Conservation (phyloP, 2,113 vertebrate species). For the Telmatochromis sp. region DNA sequence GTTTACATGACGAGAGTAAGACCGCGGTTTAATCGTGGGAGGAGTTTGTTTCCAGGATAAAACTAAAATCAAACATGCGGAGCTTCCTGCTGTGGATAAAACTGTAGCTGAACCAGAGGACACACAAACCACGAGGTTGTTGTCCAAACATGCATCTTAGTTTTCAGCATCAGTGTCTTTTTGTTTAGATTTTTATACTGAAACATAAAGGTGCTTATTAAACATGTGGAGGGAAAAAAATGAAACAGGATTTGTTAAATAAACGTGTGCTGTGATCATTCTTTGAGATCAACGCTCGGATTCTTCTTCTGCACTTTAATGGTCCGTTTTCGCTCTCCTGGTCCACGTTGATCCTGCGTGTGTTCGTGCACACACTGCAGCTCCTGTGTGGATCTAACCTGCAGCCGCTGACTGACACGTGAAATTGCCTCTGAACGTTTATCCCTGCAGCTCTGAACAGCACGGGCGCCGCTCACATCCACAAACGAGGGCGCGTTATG, state of each 20-base stretch:
- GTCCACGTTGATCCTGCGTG: not conserved
- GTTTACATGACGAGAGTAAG: not conserved
- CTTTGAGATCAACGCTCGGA: not conserved
- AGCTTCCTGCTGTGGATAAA: not conserved
- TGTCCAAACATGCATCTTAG: not conserved
- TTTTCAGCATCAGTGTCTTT: not conserved
- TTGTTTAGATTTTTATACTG: not conserved
- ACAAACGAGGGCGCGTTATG: conserved; percentile 3
- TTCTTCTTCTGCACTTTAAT: not conserved
- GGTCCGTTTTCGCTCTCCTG: not conserved
- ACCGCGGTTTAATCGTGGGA: rapidly evolving
- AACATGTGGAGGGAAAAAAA: not conserved
- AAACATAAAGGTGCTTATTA: not conserved
- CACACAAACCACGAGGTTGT: not conserved
- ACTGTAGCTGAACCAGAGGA: not conserved
- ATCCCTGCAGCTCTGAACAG: not conserved
- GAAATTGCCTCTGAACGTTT: not conserved
- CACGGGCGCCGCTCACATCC: not conserved
- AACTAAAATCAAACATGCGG: rapidly evolving
- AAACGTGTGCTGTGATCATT: not conserved
- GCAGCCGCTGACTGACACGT: not conserved
- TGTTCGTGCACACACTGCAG: not conserved
- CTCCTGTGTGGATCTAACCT: not conserved
- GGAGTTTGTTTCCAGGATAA: not conserved
- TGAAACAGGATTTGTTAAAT: not conserved